Base-by-base conservation (phyloP, 2,888 invertebrate genomes). In the Ametastegia equiseti region DNA sequence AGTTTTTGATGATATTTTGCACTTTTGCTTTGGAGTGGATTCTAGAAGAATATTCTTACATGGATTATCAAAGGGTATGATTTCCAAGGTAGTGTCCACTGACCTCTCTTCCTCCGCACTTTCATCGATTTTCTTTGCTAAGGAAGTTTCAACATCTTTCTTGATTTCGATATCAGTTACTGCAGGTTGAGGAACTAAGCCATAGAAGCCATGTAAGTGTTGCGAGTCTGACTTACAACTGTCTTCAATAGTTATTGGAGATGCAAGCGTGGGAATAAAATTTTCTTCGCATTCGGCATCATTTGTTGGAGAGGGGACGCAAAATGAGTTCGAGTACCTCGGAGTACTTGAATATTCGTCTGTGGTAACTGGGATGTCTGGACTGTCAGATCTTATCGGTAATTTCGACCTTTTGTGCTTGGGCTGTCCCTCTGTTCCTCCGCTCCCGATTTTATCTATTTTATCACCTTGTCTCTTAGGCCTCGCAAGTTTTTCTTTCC, bases 261-360 rank as follows among this genome's bases (percentile, higher is more conserved):
- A n/a, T n/a, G n/a, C n/a, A n/a, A n/a, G n/a, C n/a, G n/a, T n/a
- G n/a, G n/a, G n/a, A n/a, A n/a, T n/a, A n/a, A n/a, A n/a, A n/a
- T n/a, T n/a, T n/a, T n/a, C n/a, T n/a, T 33, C 11, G 4, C 3
- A 63, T 63, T 30, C 30, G 63, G 30, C 30, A 15, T 30, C 9
- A 30, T 63, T 63, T 63, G 63, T 63, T 63, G 63, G 2, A 63
- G 27, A 33, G 6, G n/a, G n/a, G n/a, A n/a, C n/a, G n/a, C n/a
- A n/a, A n/a, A n/a, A n/a, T n/a, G n/a, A n/a, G n/a, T n/a, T n/a
- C 63, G 9, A 63, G 30, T 1, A 30, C 33, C n/a, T 63, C 63
- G 19, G 50, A 50, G 3, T 19, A 63, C 63, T 63, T 63, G 63
- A 15, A n/a, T 63, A n/a, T 39, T 67, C 67, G 67, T n/a, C 67